Evolutionary conservation across 2,113 vertebrate genomes (phyloP).

Genomic region (Chlamydotis undulata): DNA sequence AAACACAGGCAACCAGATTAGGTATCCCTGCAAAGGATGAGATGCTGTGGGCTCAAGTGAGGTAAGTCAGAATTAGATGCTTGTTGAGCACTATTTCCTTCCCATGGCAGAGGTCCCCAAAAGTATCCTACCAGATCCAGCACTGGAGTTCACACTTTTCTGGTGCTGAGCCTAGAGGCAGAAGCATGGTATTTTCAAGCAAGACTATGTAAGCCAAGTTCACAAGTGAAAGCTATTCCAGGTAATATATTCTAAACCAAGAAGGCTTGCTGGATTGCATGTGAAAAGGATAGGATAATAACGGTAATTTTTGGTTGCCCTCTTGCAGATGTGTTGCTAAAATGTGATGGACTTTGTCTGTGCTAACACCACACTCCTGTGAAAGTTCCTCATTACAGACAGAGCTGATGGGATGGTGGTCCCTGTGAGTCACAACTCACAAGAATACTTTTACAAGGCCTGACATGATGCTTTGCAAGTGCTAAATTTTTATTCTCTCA

Average conservation of each 20-base stretch:
- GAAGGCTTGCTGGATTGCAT: background rate
- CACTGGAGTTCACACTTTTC: background rate
- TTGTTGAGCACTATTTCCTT: background rate
- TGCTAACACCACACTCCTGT: background rate
- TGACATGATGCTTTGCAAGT: background rate
- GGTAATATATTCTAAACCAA: background rate
- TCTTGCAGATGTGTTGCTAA: background rate
- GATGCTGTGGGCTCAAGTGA: background rate
- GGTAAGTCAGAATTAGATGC: background rate
- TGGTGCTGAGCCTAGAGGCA: background rate
- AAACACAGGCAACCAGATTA: background rate
- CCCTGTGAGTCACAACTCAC: background rate
- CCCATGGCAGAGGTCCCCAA: background rate
- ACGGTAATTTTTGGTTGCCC: background rate
- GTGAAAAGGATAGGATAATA: background rate
- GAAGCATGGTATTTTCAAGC: background rate
- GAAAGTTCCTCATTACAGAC: background rate
- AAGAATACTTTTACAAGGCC: background rate
- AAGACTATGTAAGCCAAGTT: background rate
- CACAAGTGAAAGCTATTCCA: background rate
- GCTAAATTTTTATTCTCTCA: background rate
- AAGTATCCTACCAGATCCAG: background rate
- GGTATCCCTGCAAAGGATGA: background rate
- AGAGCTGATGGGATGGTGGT: background rate
- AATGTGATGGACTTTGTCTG: background rate